phyloP scores from a whole-genome alignment of 2,888 invertebrate genomes.

The Oxystoma pomonae region DNA sequence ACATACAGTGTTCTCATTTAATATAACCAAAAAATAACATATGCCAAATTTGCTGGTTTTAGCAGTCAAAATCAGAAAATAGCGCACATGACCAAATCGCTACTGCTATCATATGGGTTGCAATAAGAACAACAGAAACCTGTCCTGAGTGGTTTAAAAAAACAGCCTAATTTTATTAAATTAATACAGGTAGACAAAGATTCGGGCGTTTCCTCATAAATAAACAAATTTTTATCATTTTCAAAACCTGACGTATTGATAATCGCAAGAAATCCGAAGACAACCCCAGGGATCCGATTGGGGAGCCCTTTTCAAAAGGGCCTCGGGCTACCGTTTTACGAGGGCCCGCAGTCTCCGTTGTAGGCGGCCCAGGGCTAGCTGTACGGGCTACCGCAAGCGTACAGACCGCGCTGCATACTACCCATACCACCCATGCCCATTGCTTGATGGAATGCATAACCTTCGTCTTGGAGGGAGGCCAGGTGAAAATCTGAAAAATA shows the following conservation, averaged over 20 bases:
- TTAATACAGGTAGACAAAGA: no score
- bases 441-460: conserved; percentile 52
- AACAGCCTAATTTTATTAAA: no score
- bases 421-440: conserved; percentile 53
- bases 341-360: conserved; percentile 51
- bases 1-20: no score
- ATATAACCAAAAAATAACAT: no score
- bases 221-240: no score
- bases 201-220: no score
- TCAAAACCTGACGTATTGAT: background rate
- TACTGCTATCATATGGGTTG: no score
- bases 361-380: conserved; percentile 53
- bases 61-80: no score
- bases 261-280: conserved; percentile 39
- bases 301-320: conserved; percentile 35
- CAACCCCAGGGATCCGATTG: conserved; percentile 44
- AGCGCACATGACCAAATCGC: no score
- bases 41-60: no score
- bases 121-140: no score
- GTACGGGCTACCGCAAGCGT: conserved; percentile 52
- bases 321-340: conserved; percentile 43
- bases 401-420: conserved; percentile 51
- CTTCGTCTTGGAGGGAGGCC: conserved; percentile 52
- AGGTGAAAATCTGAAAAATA: conserved; percentile 51
- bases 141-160: no score